These are phyloP conservation scores for Halcyon leucocephala DNA, from an alignment of 2,797 vertebrate species.

Conservation along the genomic window DNA sequence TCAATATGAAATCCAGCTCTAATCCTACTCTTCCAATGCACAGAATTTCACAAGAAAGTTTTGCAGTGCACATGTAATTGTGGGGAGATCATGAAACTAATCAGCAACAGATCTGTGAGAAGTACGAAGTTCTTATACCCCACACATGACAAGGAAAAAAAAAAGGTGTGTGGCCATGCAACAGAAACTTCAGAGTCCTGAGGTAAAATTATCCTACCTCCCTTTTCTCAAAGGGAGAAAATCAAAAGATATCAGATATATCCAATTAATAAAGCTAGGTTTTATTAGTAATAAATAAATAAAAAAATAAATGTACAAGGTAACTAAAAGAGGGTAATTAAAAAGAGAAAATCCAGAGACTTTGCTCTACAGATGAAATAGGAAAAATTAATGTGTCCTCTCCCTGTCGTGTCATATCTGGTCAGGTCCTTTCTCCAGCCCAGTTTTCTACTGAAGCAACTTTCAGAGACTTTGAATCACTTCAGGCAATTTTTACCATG, in stretches of 20 bases:
- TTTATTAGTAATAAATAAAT: not conserved
- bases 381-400: fast-evolving
- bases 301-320: not conserved
- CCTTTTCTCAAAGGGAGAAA: not conserved
- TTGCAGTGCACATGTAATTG: not conserved
- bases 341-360: not conserved
- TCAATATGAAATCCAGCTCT: not conserved
- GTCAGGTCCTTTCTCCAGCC: not conserved
- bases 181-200: not conserved
- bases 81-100: not conserved
- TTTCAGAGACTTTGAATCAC: not conserved
- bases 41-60: not conserved
- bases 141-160: not conserved
- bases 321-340: not conserved
- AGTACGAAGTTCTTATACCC: not conserved
- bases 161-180: not conserved
- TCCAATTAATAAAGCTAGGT: not conserved
- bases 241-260: not conserved
- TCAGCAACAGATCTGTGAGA: not conserved
- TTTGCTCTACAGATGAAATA: not conserved
- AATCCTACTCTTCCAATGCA: not conserved
- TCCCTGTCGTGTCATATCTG: not conserved
- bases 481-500: not conserved
- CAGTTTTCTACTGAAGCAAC: not conserved
- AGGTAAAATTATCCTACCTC: not conserved